Conservation (phyloP, 2,888 invertebrate species). For the Apamea monoglypha region DNA sequence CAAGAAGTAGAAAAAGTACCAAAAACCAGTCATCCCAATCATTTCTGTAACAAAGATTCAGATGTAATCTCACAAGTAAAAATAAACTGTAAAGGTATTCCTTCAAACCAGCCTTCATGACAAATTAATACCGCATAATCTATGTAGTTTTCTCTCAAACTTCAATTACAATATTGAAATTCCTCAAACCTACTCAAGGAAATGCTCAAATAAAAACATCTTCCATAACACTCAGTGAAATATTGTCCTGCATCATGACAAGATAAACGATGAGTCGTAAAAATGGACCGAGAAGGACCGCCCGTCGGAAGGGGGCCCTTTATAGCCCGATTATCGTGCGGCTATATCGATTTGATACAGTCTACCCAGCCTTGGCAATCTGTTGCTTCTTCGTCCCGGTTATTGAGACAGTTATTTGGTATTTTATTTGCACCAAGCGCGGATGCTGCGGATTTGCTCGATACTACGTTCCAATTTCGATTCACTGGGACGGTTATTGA, state of each 20-base stretch:
- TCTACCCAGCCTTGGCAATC: constrained; percentile 57
- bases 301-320: constrained; percentile 67
- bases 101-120: not conserved
- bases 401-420: constrained; percentile 76
- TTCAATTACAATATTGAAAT: not conserved
- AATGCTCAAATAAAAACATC: constrained; percentile 5
- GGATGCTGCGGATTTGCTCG: constrained; percentile 64
- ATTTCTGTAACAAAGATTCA: not conserved
- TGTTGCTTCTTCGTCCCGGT: constrained; percentile 70
- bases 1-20: too few species aligned
- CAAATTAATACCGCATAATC: not conserved
- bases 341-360: constrained; percentile 63
- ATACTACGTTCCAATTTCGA: constrained; percentile 63
- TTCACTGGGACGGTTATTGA: constrained; percentile 68
- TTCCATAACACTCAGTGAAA: constrained; percentile 2
- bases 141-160: not conserved
- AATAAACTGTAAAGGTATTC: not conserved
- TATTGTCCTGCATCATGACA: constrained; percentile 63
- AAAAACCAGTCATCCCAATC: not conserved
- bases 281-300: constrained; percentile 31
- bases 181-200: not conserved
- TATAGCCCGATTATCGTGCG: constrained; percentile 74
- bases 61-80: not conserved
- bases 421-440: constrained; percentile 71
- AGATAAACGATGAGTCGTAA: constrained; percentile 76